Evolutionary conservation across 2,888 invertebrate species (phyloP).

Genomic region (Andrena minutula): DNA sequence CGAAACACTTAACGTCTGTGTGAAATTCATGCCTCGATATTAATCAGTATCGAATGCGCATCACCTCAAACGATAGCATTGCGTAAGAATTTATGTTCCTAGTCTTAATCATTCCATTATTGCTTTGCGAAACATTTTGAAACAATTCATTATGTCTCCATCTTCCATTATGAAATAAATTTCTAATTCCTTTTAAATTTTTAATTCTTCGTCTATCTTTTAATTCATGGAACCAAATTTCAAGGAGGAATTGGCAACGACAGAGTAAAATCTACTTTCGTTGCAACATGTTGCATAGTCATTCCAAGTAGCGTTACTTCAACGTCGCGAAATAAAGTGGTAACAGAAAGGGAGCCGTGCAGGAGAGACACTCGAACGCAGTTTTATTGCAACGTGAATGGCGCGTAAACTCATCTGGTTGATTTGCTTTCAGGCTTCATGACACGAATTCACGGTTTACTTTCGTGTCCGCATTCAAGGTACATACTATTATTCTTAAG

Average conservation of each 20-base stretch:
- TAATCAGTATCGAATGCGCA: neutral
- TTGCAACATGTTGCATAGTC: neutral
- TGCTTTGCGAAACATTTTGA: neutral
- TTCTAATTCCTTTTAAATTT: neutral
- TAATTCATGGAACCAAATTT: neutral
- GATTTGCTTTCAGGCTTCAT: constrained; percentile 23
- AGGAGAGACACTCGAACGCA: constrained; percentile 1
- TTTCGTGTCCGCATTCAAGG: neutral
- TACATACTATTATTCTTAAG: neutral
- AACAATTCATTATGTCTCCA: too few species aligned
- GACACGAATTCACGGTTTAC: neutral
- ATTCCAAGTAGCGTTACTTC: neutral
- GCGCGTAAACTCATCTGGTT: constrained; percentile 51
- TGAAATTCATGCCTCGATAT: neutral
- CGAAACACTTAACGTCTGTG: neutral
- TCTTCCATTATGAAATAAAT: neutral
- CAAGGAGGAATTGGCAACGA: neutral
- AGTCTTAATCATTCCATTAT: neutral
- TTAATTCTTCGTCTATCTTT: neutral
- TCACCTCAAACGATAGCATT: neutral
- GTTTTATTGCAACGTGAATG: constrained; percentile 53
- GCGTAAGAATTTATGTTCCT: neutral
- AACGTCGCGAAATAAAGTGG: neutral
- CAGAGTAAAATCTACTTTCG: constrained; percentile 5
- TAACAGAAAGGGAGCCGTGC: neutral